Evolutionary conservation across 2,797 vertebrate species (phyloP).

Genomic region (Arnoldichthys spilopterus): DNA sequence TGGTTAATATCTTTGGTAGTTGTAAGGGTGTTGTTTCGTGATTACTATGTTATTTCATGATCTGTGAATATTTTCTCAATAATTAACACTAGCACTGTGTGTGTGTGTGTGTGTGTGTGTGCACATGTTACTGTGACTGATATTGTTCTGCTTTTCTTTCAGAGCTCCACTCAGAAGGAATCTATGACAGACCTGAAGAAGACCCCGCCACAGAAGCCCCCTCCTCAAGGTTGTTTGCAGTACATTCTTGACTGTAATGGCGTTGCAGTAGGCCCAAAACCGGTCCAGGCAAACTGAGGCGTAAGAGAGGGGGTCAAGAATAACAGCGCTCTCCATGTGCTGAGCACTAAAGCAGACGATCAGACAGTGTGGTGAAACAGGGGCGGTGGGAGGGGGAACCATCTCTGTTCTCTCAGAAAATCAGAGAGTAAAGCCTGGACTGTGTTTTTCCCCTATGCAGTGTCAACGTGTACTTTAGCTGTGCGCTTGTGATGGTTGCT

Average conservation of each 20-base stretch:
- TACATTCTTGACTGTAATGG: conserved; percentile 99
- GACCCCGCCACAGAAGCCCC: conserved; percentile 80
- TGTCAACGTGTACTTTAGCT: conserved; percentile 87
- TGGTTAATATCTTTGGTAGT: too few species aligned
- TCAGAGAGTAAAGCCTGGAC: conserved; percentile 84
- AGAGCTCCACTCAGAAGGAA: conserved; percentile 88
- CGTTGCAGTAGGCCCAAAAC: conserved; percentile 94
- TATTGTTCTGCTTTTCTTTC: conserved; percentile 65
- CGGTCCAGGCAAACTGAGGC: conserved; percentile 87
- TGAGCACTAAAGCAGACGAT: conserved; percentile 70
- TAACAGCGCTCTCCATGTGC: conserved; percentile 65
- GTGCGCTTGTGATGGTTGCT: conserved; percentile 89
- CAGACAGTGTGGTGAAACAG: conserved; percentile 68
- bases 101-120: background rate
- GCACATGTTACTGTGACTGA: background rate
- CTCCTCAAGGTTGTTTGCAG: conserved; percentile 98
- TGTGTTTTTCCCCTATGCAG: conserved; percentile 94
- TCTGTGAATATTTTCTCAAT: too few species aligned
- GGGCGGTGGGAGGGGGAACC: conserved; percentile 74
- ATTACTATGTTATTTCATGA: too few species aligned
- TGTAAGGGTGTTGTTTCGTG: too few species aligned
- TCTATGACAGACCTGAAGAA: conserved; percentile 79
- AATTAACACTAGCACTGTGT: background rate
- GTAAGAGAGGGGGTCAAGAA: background rate
- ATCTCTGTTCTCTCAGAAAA: conserved; percentile 78